Conservation (phyloP, 2,113 vertebrate species). For the Platichthys flesus region DNA sequence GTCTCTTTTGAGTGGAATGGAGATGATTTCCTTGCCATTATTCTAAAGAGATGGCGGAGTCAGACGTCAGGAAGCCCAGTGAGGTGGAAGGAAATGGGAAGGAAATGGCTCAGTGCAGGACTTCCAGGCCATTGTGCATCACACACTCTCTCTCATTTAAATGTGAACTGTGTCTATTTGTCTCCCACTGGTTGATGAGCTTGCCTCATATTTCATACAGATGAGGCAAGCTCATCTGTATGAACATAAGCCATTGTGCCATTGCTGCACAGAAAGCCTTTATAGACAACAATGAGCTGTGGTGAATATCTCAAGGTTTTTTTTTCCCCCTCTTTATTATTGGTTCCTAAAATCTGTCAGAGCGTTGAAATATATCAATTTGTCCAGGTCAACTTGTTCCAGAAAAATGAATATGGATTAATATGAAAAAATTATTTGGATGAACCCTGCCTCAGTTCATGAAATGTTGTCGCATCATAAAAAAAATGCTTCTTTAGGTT, state of each 20-base stretch:
- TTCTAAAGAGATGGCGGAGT: conserved; percentile 38
- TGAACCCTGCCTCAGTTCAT: background rate
- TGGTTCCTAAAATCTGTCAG: too few species aligned
- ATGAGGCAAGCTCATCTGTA: too few species aligned
- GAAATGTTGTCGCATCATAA: too few species aligned
- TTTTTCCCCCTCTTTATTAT: too few species aligned
- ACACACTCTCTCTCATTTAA: conserved; percentile 2
- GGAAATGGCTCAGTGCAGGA: conserved; percentile 24
- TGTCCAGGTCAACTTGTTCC: too few species aligned
- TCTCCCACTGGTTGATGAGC: conserved; percentile 11
- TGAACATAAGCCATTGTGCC: background rate
- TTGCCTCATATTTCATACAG: background rate
- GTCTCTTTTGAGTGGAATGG: conserved; percentile 42
- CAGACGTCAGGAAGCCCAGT: conserved; percentile 34
- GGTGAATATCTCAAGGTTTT: too few species aligned
- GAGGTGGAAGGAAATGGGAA: conserved; percentile 43
- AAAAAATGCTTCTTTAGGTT: too few species aligned
- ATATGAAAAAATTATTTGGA: too few species aligned
- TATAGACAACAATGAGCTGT: too few species aligned
- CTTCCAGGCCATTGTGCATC: conserved; percentile 17
- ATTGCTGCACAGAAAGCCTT: too few species aligned
- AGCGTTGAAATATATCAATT: too few species aligned
- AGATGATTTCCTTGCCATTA: conserved; percentile 43
- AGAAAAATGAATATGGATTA: too few species aligned
- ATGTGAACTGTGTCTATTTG: background rate